These are phyloP conservation scores for Poeciliopsis prolifica DNA, from an alignment of 2,113 vertebrate genomes.

Conservation along the genomic window DNA sequence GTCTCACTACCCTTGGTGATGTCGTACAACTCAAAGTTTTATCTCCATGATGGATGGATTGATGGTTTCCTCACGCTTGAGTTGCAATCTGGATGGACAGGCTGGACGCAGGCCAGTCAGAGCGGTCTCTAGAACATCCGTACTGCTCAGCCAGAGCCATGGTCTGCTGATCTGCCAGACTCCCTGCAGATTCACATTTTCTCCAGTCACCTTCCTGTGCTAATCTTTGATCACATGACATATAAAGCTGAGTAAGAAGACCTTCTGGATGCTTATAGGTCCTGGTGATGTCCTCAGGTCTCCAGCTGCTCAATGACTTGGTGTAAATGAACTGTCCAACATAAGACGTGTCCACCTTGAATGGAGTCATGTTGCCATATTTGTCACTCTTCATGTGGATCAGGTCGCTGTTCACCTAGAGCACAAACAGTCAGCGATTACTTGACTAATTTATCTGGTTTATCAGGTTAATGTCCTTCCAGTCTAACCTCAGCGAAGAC, in stretches of 20 bases:
- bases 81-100: conserved; percentile 70
- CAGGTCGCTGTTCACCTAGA: conserved; percentile 89
- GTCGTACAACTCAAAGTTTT: too few species aligned
- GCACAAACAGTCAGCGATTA: background rate
- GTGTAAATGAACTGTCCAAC: conserved; percentile 84
- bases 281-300: conserved; percentile 77
- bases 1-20: too few species aligned
- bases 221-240: background rate
- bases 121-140: conserved; percentile 68
- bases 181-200: conserved; percentile 68
- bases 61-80: background rate
- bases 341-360: conserved; percentile 71
- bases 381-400: conserved; percentile 75
- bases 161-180: conserved; percentile 73
- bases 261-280: conserved; percentile 84
- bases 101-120: conserved; percentile 1
- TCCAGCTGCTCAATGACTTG: conserved; percentile 75
- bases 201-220: background rate
- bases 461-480: too few species aligned
- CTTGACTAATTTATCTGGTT: too few species aligned
- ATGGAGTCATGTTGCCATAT: conserved; percentile 71
- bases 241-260: background rate
- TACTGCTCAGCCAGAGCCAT: conserved; percentile 81
- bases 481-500: conserved; percentile 86
- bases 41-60: too few species aligned